A percentile compares a stretch with the other conserved stretches of the same genome.
phyloP scores from a whole-genome alignment of 2,797 vertebrate species.

The Phyllotis vaccarum region DNA sequence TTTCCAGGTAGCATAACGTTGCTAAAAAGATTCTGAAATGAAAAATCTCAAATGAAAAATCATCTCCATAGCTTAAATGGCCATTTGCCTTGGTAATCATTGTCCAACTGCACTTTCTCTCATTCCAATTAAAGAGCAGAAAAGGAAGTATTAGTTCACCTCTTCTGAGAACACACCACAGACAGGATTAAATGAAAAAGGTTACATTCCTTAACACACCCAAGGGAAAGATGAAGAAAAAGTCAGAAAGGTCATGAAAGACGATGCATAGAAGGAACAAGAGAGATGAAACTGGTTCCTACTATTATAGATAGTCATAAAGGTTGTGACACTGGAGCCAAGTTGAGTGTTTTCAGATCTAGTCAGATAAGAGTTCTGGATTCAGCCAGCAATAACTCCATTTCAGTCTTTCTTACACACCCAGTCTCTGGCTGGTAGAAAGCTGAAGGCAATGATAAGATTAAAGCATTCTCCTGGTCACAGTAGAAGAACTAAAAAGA shows the following conservation, averaged over 20 bases:
- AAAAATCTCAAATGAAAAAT: slow-evolving; percentile 3
- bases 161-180: not conserved
- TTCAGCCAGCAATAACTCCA: not conserved
- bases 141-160: not conserved
- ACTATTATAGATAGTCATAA: accelerated
- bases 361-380: not conserved
- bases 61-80: not conserved
- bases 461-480: not conserved
- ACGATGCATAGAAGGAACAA: not conserved
- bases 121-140: not conserved
- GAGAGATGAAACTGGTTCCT: not conserved
- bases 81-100: not conserved
- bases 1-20: not conserved
- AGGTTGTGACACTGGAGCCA: not conserved
- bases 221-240: not conserved
- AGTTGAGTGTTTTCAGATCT: not conserved
- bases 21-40: slow-evolving; percentile 5
- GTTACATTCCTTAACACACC: not conserved
- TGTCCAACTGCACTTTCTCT: not conserved
- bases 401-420: not conserved
- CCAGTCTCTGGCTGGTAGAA: not conserved
- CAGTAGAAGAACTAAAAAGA: not conserved
- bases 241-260: not conserved
- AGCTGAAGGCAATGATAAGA: not conserved
- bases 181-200: not conserved